Percentiles rank a stretch among this genome's conserved stretches.
Conservation (phyloP, 1,140 invertebrate species). For the Reticulitermes speratus region DNA sequence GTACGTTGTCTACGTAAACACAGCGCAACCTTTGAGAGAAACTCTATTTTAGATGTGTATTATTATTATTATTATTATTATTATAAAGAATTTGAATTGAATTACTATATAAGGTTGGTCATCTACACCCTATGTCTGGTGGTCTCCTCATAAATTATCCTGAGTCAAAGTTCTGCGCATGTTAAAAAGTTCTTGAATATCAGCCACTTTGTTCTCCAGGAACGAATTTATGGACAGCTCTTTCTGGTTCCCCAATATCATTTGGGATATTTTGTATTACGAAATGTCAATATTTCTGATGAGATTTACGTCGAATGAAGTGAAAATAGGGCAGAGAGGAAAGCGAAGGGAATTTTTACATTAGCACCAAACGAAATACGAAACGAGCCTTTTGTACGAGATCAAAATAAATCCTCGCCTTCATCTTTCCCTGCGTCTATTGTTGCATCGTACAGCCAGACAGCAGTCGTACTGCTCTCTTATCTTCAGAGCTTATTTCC, state of each 20-base stretch:
- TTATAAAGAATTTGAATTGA: too few relatives aligned
- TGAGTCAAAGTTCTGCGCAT: too few relatives aligned
- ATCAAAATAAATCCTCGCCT: constrained; percentile 11
- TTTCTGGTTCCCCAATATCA: neutral
- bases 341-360: constrained; percentile 6
- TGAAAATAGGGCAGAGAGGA: neutral
- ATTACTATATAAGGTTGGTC: too few relatives aligned
- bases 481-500: constrained; percentile 18
- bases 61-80: too few relatives aligned
- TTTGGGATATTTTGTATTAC: neutral
- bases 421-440: neutral
- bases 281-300: neutral
- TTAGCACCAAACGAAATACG: constrained; percentile 7
- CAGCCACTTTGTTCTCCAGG: neutral
- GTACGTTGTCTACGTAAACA: too few relatives aligned
- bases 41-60: too few relatives aligned
- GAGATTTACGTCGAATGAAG: constrained; percentile 3
- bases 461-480: neutral
- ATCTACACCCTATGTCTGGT: neutral
- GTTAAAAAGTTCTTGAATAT: neutral
- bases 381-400: constrained; percentile 11
- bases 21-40: too few relatives aligned
- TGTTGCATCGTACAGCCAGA: neutral
- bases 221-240: neutral
- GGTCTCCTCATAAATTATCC: neutral